Evolutionary conservation across 2,797 vertebrate genomes (phyloP).

Genomic region (Neopelma chrysocephalum): DNA sequence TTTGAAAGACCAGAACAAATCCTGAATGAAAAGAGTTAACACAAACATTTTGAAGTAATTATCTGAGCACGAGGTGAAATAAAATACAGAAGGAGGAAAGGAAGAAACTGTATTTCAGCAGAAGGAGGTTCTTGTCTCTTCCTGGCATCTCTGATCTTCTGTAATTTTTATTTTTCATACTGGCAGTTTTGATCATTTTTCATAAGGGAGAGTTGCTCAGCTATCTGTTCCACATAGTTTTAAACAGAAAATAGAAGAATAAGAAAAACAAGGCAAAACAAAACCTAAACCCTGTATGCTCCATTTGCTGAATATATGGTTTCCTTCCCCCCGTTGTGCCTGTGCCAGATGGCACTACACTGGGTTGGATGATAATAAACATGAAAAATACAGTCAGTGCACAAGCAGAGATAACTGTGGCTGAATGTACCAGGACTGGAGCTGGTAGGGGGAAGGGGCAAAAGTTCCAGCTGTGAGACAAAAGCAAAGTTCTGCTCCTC

Average conservation of each 20-base stretch:
- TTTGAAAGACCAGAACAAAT: neutral
- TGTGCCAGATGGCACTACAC: conserved; percentile 25
- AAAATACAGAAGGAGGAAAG: neutral
- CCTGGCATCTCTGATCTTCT: neutral
- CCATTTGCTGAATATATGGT: conserved; percentile 38
- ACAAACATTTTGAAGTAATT: neutral
- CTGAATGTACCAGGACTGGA: neutral
- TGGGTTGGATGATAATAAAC: conserved; percentile 29
- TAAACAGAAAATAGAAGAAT: neutral
- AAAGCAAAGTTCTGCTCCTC: neutral
- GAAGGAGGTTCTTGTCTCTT: neutral
- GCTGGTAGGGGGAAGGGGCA: neutral
- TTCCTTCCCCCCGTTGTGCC: neutral
- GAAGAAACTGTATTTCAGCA: neutral
- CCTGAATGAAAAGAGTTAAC: neutral
- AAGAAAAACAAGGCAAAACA: neutral
- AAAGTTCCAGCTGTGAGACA: neutral
- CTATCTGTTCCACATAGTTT: neutral
- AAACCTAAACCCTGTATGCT: neutral
- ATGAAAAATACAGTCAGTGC: conserved; percentile 42
- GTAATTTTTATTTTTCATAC: neutral
- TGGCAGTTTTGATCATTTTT: neutral
- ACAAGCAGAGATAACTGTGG: neutral
- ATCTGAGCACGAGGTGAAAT: neutral
- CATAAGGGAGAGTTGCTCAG: neutral